phyloP scores from a whole-genome alignment of 2,113 vertebrate species.

The Neolamprologus cancellatus region DNA sequence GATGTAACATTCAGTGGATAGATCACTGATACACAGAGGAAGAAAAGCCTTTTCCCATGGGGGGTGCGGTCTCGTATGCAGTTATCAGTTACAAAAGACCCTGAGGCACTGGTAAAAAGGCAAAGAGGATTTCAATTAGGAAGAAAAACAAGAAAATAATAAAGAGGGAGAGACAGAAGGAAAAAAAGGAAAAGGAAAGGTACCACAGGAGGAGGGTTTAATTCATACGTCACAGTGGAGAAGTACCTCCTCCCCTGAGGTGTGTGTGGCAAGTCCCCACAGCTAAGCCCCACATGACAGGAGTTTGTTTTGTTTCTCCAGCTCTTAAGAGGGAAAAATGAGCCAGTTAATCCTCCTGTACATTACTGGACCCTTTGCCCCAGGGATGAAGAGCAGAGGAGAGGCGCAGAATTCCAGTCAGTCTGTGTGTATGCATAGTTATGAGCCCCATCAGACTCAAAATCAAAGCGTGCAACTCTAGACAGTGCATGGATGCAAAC shows the following conservation, averaged over 20 bases:
- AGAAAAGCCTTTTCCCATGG: constrained; percentile 45
- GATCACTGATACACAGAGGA: constrained; percentile 21
- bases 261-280: constrained; percentile 24
- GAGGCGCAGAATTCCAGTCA: background rate
- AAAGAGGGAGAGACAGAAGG: background rate
- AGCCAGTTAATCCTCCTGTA: constrained; percentile 53
- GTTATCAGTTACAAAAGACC: constrained; percentile 59
- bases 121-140: constrained; percentile 55
- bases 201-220: background rate
- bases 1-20: constrained; percentile 48
- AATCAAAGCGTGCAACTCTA: constrained; percentile 6
- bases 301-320: constrained; percentile 57
- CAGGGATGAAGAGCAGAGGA: constrained; percentile 13
- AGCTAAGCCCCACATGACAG: constrained; percentile 21
- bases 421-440: background rate
- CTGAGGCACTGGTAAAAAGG: constrained; percentile 8
- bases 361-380: constrained; percentile 30
- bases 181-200: constrained; percentile 12
- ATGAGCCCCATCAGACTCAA: background rate
- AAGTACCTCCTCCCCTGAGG: constrained; percentile 12
- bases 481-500: background rate
- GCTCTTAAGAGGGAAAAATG: constrained; percentile 63
- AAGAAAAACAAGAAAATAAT: constrained; percentile 16
- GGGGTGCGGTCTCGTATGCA: background rate
- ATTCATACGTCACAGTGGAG: constrained; percentile 22